Base-by-base conservation (phyloP, 1,140 invertebrate species). In the Drosophila orena region DNA sequence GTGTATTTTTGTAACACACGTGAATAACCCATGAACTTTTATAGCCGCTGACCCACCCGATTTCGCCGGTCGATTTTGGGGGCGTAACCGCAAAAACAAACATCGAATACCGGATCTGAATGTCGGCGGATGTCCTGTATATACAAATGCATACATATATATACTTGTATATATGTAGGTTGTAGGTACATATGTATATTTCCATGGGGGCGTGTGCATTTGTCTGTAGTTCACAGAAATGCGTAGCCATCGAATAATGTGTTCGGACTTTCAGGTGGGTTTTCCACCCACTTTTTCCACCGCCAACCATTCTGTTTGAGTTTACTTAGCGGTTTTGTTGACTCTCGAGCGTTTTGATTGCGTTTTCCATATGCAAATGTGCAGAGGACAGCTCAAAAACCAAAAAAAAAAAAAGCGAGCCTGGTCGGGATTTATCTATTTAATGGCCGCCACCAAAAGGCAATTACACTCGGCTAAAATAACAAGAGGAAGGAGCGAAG, bases 341-440 rank as follows among this genome's bases (percentile, higher is more conserved):
- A 80, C 77, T 69, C 40, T 64, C 42, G 42, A 62, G 56, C 77
- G 55, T 50, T 80, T 69, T 79, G 77, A 79, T 79, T 79, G 60
- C 64, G 77, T 70, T 81, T 77, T 73, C 47, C 54, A 62, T 68
- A 77, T 81, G 73, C 79, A 81, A 77, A 81, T 76, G 71, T 20
- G 46, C 47, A 73, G 49, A 17, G 35, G 37, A 57, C 56, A 53
- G 46, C 47, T 52, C 14, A 4, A 46, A 53, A 17, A 17, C 0
- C 17, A 17, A 17, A 17, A 17, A 38, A 17, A 17, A 17, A 17
- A 17, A 38, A 17, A 24, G 8, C 8, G 11, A 56, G 49, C 37
- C 20, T 53, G 40, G 56, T 15, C 27, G 1, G 40, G 2, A 22
- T 47, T 30, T 58, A 66, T 77, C 64, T 77, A 59, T 44, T 59